Evolutionary conservation across 1,140 invertebrate genomes (phyloP), one percentile per base, ranked within the genome.

Genomic region (Ladona fulva): DNA sequence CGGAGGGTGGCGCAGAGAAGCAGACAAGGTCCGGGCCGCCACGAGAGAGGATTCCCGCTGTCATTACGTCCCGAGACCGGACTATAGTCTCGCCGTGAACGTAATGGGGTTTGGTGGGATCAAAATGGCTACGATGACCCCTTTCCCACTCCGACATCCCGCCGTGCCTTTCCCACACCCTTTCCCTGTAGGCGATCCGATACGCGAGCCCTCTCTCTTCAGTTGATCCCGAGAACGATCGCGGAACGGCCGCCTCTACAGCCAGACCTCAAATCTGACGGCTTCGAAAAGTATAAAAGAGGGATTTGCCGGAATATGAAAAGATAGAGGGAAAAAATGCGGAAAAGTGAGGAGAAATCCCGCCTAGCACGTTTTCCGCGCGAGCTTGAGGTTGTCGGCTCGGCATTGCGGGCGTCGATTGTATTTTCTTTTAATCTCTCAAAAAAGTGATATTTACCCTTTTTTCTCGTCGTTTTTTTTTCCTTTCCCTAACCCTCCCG

Each of bases 31-130:
- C 52, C 52, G 5, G 52, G 52, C 52, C 29, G 29, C 1, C 29
- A 37, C 29, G 29, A 37, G 52, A 66, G 52, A 22, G 52, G 52
- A 66, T 66, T 66, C 52, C 52, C 52, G 52, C 52, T 66, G 52
- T 66, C 52, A 66, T 66, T 66, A 66, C 52, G 52, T 66, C 52
- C 52, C 3, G 52, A 16, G 52, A 66, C n/a, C 52, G 52, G 52
- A 66, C 52, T 66, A 66, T 66, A 66, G 52, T 66, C n/a, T 22
- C 52, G 52, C 52, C 52, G n/a, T 66, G 52, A 66, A 66, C n/a
- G n/a, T 66, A 66, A 66, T 22, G 52, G 52, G 52, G 52, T 16
- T 66, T 66, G 14, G 52, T 22, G 52, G 52, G 52, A 66, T 66
- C 52, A 66, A 66, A 66, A 66, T 22, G 16, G 16, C 52, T 66